Conservation (phyloP, 2,797 vertebrate species). For the Gastrophryne carolinensis region DNA sequence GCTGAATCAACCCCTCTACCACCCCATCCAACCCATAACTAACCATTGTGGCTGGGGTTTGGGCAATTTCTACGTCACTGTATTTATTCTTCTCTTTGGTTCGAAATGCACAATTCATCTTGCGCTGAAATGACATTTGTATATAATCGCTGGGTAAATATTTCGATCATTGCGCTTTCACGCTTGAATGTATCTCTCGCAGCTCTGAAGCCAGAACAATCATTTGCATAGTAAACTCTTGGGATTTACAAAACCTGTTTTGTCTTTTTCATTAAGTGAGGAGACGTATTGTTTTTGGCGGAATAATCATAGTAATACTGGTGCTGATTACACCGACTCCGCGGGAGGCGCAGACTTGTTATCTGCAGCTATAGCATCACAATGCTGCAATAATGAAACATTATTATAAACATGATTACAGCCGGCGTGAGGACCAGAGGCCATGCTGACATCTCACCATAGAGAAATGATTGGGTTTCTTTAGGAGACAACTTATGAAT, state of each 20-base stretch:
- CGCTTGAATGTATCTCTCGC: background rate
- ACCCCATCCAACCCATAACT: too few species aligned
- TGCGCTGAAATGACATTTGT: too few species aligned
- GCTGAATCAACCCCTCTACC: too few species aligned
- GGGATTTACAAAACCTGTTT: background rate
- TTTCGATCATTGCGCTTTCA: too few species aligned
- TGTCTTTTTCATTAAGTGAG: background rate
- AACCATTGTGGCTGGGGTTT: too few species aligned
- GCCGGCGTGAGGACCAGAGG: background rate
- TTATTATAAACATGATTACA: constrained; percentile 13
- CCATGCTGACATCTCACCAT: constrained; percentile 16
- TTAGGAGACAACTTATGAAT: background rate
- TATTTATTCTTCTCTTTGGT: too few species aligned
- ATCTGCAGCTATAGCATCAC: constrained; percentile 6
- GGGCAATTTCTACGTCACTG: too few species aligned
- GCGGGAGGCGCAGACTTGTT: background rate
- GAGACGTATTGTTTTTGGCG: constrained; percentile 8
- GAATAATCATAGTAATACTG: constrained; percentile 17
- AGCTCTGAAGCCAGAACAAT: background rate
- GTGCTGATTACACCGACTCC: constrained; percentile 17
- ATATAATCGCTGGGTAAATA: too few species aligned
- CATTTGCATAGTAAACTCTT: constrained; percentile 28
- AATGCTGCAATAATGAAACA: constrained; percentile 18
- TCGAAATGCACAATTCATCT: too few species aligned
- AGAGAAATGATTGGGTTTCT: background rate